A percentile compares a stretch with the other conserved stretches of the same genome.
These are phyloP conservation scores for Drosophila tristis DNA, from an alignment of 1,140 invertebrate genomes.

Conservation along the genomic window DNA sequence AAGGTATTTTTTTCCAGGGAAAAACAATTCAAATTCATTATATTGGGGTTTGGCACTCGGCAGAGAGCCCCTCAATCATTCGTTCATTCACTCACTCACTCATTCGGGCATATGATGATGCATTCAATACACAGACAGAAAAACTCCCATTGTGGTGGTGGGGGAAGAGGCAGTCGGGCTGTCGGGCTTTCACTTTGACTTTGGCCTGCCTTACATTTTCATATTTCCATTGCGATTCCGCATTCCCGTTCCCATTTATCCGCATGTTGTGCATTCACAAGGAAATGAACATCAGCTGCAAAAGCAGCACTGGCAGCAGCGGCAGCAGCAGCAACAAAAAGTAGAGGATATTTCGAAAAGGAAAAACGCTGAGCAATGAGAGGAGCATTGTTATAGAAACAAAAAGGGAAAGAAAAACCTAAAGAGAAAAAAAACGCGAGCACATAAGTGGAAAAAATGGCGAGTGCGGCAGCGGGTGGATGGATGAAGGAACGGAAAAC, in stretches of 20 bases:
- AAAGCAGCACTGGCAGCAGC: slow-evolving; percentile 28
- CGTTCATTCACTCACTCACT: slow-evolving; percentile 16
- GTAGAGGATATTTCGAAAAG: slow-evolving; percentile 18
- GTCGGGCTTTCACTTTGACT: slow-evolving; percentile 53
- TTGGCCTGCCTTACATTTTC: slow-evolving; percentile 46
- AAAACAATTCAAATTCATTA: too few relatives aligned
- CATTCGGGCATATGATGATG: slow-evolving; percentile 52
- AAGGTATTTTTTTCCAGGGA: not conserved
- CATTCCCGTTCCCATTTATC: slow-evolving; percentile 15
- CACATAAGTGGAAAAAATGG: slow-evolving; percentile 29
- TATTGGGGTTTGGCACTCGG: too few relatives aligned
- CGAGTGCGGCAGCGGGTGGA: not conserved
- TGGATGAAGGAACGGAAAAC: slow-evolving; percentile 38
- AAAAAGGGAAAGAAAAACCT: slow-evolving; percentile 33
- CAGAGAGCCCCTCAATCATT: slow-evolving; percentile 26
- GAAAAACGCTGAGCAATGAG: slow-evolving; percentile 28
- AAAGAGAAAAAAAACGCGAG: slow-evolving; percentile 31
- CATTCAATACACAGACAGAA: slow-evolving; percentile 29
- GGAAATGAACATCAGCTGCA: slow-evolving; percentile 67
- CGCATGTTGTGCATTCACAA: slow-evolving; percentile 64
- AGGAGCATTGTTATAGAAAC: slow-evolving; percentile 49
- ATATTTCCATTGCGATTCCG: slow-evolving; percentile 23
- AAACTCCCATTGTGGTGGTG: not conserved
- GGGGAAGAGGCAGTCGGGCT: not conserved
- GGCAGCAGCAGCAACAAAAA: slow-evolving; percentile 4